Evolutionary conservation across 2,888 invertebrate species (phyloP).

Genomic region (Phymatocera aterrima): DNA sequence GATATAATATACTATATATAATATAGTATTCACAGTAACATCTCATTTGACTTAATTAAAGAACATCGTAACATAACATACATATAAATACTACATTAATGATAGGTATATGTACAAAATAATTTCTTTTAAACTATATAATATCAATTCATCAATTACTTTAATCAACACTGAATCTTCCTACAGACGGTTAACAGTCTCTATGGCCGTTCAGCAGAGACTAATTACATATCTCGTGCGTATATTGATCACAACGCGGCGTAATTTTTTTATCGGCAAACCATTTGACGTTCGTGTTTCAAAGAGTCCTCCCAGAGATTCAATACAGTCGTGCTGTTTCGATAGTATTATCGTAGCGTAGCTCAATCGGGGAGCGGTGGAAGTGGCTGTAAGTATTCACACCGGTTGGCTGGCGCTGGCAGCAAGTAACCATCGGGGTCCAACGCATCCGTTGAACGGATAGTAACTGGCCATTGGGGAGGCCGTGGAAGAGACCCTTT

Average conservation of each 20-base stretch:
- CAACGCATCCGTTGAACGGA: conserved; percentile 75
- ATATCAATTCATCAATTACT: background rate
- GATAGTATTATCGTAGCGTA: background rate
- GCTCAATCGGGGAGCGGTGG: conserved; percentile 62
- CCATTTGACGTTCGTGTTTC: background rate
- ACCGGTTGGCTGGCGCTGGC: conserved; percentile 77
- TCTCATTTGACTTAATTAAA: conserved; percentile 4
- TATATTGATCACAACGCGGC: background rate
- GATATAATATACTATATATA: background rate
- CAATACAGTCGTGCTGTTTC: background rate
- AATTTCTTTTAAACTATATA: background rate
- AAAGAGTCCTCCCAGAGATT: background rate
- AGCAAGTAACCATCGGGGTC: conserved; percentile 84
- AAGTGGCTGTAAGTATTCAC: conserved; percentile 79
- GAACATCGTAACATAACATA: conserved; percentile 1
- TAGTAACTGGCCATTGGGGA: conserved; percentile 76
- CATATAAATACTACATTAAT: conserved; percentile 12
- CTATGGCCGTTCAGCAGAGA: background rate
- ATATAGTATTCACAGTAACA: background rate
- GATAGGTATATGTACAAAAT: background rate
- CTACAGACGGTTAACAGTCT: background rate
- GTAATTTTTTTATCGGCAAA: background rate
- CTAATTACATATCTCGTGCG: background rate
- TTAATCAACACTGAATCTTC: background rate
- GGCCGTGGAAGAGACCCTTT: conserved; percentile 75